Base-by-base conservation (phyloP, 2,888 invertebrate species). In the Aporophyla lueneburgensis region DNA sequence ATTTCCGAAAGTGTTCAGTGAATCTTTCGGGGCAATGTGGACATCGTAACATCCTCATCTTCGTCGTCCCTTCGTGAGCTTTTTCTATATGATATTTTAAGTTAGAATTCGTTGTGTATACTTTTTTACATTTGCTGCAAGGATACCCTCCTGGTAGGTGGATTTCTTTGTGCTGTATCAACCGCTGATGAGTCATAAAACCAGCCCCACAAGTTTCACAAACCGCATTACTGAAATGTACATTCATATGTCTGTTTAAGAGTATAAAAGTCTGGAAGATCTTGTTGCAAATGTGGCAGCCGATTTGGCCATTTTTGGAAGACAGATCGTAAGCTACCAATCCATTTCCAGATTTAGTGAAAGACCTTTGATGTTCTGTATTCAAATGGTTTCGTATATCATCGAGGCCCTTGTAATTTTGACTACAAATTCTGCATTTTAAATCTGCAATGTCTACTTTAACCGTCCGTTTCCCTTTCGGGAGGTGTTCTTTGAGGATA, bases 101-200 rank as follows among this genome's bases (percentile, higher is more conserved):
- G 77, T 95, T 95, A 1, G 94, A 94, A 82, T 87, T 96, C 0
- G 96, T 96, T 12, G 96, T 95, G 83, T 96, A 97, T 0, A 96
- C 94, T 86, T 97, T 96, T 16, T 92, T 91, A 80, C 97, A 97
- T 83, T 88, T 92, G 0, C 90, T 92, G 80, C 97, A 97, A 5
- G 94, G 93, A 58, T 94, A 91, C 0, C 93, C 94, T 0, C 95
- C 94, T 0, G 94, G 93, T 2, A 90, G 82, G 69, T 95, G 95
- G 6, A 94, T 95, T 81, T 94, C 94, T 84, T 94, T 93, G 68
- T 95, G 95, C 76, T 94, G 94, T 71, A 94, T 87, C 19, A 95
- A 71, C 0, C 95, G 84, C 69, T 94, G 94, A 71, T 94, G 92
- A 0, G 94, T 94, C 93, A 95, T 93, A 63, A 95, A 95, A 0